Evolutionary conservation across 2,888 invertebrate genomes (phyloP).

Genomic region (Ganaspis brasiliensis): DNA sequence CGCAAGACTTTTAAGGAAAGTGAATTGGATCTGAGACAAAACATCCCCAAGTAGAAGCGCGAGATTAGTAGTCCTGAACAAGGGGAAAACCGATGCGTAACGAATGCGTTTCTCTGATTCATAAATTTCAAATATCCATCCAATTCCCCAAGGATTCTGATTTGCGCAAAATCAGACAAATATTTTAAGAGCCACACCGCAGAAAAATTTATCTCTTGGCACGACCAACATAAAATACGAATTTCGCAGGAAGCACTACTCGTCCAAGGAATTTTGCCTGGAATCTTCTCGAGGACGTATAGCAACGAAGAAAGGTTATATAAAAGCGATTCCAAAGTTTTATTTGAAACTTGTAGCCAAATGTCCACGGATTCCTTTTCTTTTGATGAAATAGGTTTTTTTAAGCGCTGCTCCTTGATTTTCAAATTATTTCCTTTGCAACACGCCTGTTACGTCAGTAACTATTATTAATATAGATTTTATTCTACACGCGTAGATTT

Average conservation of each 20-base stretch:
- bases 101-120: slow-evolving; percentile 12
- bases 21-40: slow-evolving; percentile 14
- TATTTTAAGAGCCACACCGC: slow-evolving; percentile 39
- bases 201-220: slow-evolving; percentile 34
- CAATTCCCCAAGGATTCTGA: slow-evolving; percentile 7
- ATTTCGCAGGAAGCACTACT: slow-evolving; percentile 16
- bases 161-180: slow-evolving; percentile 33
- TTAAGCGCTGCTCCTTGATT: too few relatives aligned
- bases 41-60: background rate
- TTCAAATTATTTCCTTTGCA: too few relatives aligned
- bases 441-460: too few relatives aligned
- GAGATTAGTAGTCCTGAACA: background rate
- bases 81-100: slow-evolving; percentile 19
- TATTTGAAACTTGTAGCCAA: too few relatives aligned
- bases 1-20: slow-evolving; percentile 29
- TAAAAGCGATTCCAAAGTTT: too few relatives aligned
- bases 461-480: too few relatives aligned
- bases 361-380: too few relatives aligned
- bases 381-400: too few relatives aligned
- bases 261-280: slow-evolving; percentile 26
- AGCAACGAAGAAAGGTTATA: background rate
- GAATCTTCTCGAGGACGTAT: slow-evolving; percentile 19
- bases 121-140: slow-evolving; percentile 41
- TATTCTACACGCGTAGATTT: too few relatives aligned
- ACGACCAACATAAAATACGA: slow-evolving; percentile 38